Conservation (phyloP, 64 coral and sea anemone species). For the Dendronephthya gigantea region DNA sequence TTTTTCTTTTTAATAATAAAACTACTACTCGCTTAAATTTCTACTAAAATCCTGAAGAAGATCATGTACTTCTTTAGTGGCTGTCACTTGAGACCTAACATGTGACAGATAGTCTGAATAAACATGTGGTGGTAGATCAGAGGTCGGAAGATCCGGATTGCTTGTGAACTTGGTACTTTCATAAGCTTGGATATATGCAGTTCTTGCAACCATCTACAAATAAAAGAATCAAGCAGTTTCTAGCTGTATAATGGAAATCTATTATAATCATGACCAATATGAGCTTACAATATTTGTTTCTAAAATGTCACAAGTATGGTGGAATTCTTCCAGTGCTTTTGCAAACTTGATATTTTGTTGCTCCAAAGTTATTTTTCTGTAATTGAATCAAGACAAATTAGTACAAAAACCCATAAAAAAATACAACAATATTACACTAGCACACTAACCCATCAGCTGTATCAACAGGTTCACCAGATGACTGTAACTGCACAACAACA, state of each 20-base stretch:
- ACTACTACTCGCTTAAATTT: background rate
- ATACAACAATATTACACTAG: no score
- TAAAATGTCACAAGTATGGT: constrained; percentile 45
- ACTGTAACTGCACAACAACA: background rate
- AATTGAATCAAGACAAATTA: background rate
- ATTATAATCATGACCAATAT: background rate
- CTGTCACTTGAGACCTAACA: constrained; percentile 36
- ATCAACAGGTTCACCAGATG: background rate
- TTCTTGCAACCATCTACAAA: background rate
- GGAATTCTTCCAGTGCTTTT: constrained; percentile 54
- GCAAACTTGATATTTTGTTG: constrained; percentile 36
- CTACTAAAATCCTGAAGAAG: constrained; percentile 44
- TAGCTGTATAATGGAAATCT: background rate
- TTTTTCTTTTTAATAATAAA: no score
- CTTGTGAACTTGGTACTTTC: constrained; percentile 1
- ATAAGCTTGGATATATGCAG: background rate
- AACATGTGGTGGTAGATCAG: constrained; percentile 16
- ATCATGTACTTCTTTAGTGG: constrained; percentile 55
- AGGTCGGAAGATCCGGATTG: constrained; percentile 7
- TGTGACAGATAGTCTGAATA: constrained; percentile 58
- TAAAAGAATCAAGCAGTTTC: background rate
- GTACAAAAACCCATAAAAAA: background rate
- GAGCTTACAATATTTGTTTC: constrained; percentile 46
- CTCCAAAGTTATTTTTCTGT: constrained; percentile 42
- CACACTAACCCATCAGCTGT: constrained; percentile 13